A percentile compares a stretch with the other conserved stretches of the same genome.
phyloP scores from a whole-genome alignment of 2,888 invertebrate species.

The Orthosia gracilis region DNA sequence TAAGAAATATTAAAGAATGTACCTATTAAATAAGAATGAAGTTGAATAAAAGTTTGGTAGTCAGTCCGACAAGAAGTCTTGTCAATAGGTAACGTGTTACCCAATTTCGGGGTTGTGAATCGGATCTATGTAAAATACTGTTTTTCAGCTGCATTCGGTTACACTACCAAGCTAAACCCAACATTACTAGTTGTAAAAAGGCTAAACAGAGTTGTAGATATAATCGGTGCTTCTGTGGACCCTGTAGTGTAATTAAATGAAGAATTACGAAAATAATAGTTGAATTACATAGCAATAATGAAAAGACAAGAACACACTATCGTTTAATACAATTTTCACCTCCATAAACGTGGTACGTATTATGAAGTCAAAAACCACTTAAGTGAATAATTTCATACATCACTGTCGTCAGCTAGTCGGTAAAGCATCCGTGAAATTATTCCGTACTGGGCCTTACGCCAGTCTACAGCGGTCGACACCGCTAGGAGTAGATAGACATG shows the following conservation, averaged over 20 bases:
- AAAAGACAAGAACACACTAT: conserved; percentile 4
- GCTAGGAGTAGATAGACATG: conserved; percentile 51
- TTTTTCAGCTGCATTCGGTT: too few relatives aligned
- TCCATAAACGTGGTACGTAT: conserved; percentile 18
- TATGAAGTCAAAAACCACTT: conserved; percentile 42
- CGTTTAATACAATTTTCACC: conserved; percentile 18
- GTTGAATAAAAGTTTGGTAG: too few relatives aligned
- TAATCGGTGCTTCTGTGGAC: neutral
- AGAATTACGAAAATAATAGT: neutral
- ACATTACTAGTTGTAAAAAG: too few relatives aligned
- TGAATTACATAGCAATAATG: neutral
- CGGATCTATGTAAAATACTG: too few relatives aligned
- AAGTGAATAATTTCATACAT: conserved; percentile 63
- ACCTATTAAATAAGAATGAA: too few relatives aligned
- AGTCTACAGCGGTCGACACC: conserved; percentile 30
- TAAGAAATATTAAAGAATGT: too few relatives aligned
- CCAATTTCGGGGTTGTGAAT: too few relatives aligned
- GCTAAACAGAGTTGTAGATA: too few relatives aligned
- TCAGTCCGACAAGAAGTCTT: too few relatives aligned
- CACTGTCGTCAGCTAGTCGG: conserved; percentile 57
- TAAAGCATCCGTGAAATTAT: conserved; percentile 76
- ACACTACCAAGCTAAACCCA: too few relatives aligned
- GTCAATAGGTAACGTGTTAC: too few relatives aligned
- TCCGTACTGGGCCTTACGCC: conserved; percentile 67
- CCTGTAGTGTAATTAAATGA: neutral